phyloP scores from a whole-genome alignment of 1,140 invertebrate genomes.

The Sinonovacula constricta region DNA sequence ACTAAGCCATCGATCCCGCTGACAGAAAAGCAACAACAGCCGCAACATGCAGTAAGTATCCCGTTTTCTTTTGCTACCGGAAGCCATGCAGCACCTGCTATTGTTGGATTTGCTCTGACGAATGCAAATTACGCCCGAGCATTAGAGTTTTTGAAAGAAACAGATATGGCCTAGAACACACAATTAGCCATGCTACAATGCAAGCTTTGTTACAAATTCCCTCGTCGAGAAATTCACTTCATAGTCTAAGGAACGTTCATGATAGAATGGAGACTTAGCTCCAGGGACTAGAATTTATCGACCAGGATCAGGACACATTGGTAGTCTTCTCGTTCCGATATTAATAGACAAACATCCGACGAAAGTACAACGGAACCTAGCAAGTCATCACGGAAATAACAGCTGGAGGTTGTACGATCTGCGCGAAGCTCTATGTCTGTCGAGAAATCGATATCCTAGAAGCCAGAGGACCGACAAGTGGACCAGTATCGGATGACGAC shows the following conservation, averaged over 20 bases:
- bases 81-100: constrained; percentile 6
- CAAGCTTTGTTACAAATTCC: constrained; percentile 33
- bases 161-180: constrained; percentile 35
- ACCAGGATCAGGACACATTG: constrained; percentile 23
- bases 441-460: background rate
- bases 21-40: too few species aligned
- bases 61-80: too few species aligned
- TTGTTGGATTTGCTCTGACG: constrained; percentile 29
- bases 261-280: constrained; percentile 48
- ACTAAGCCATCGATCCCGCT: too few species aligned
- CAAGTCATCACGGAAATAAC: background rate
- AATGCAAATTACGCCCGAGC: constrained; percentile 39
- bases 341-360: constrained; percentile 31
- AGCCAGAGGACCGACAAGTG: background rate
- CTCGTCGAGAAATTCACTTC: background rate
- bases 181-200: constrained; percentile 34
- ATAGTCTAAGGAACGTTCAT: constrained; percentile 37
- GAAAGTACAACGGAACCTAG: constrained; percentile 2
- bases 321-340: constrained; percentile 30
- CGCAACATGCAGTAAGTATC: too few species aligned
- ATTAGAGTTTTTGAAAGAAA: too few species aligned
- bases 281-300: constrained; percentile 5
- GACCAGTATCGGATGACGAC: background rate
- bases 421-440: background rate
- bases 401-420: background rate